Base-by-base conservation (phyloP, 2,888 invertebrate genomes). In the Stenodera caucasica region DNA sequence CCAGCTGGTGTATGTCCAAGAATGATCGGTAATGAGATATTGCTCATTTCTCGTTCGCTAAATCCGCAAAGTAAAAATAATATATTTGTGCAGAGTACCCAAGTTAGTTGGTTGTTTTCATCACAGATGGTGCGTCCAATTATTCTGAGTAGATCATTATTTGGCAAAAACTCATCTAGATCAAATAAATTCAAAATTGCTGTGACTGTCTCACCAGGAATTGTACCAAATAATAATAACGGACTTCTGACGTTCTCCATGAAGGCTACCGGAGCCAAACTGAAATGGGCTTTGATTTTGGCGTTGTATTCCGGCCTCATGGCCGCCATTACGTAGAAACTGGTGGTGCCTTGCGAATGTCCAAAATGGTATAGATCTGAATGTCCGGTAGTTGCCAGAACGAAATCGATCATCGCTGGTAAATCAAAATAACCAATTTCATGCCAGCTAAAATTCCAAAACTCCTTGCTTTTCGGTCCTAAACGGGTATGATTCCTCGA, bases 391-490 rank as follows among this genome's bases (percentile, higher is more conserved):
- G 79, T 77, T 23, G 77, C 71, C 2, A 87, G 72, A 12, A 88
- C 82, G 73, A 88, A 85, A 74, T 92, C 88, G 23, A 94, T 85
- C 83, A 87, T 88, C 0, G 90, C 89, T 7, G 92, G 90, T 0
- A 92, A 74, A 76, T 94, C 93, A 73, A 86, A 86, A 60, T 82
- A 79, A 0, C 90, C 92, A 77, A 92, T 90, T 73, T 93, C 89
- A 75, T 92, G 88, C 86, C 88, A 92, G 69, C 90, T 90, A 76
- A 81, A 61, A 29, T 72, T 61, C 81, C 82, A 83, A 69, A 75
- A 83, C 14, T 75, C 69, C 2, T 80, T 76, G 9, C 73, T 63
- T 23, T 71, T 65, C 2, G 76, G 75, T 65, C 76, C 64, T 78
- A 76, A 61, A 1, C 75, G 76, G 1, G 71, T 71, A 69, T 88